Evolutionary conservation across 2,113 vertebrate species (phyloP).

Genomic region (Pelusios castaneus): DNA sequence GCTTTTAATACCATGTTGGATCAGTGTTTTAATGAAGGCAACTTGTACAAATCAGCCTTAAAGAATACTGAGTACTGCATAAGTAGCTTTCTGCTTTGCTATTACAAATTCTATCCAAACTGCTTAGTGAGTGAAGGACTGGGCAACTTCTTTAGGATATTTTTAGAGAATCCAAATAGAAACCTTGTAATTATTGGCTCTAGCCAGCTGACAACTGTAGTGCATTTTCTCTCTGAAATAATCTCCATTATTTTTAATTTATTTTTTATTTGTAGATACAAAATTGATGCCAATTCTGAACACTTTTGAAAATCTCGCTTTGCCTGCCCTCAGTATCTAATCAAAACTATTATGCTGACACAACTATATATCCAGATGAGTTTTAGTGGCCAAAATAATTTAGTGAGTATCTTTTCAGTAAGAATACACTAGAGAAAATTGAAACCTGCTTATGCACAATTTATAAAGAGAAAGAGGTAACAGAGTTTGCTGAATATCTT

Average conservation of each 20-base stretch:
- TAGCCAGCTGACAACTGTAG: neutral
- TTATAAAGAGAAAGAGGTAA: neutral
- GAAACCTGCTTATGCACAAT: neutral
- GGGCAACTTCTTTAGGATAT: neutral
- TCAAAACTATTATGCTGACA: neutral
- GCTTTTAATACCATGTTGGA: conserved; percentile 2
- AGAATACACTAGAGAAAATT: neutral
- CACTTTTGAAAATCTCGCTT: neutral
- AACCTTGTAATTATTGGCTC: neutral
- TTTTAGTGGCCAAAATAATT: neutral
- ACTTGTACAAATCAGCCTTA: neutral
- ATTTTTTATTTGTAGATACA: neutral
- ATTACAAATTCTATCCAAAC: neutral
- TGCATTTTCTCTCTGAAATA: neutral
- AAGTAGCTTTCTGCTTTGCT: neutral
- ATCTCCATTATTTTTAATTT: neutral
- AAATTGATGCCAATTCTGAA: neutral
- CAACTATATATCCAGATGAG: neutral
- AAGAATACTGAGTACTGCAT: neutral
- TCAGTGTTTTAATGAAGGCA: conserved; percentile 6
- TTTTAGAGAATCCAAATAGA: neutral
- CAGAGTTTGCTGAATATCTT: neutral
- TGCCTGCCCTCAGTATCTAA: neutral
- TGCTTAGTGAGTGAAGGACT: neutral
- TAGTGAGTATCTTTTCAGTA: neutral